These are phyloP conservation scores for Triplophysa dalaica DNA, from an alignment of 2,113 vertebrate species.

Conservation along the genomic window DNA sequence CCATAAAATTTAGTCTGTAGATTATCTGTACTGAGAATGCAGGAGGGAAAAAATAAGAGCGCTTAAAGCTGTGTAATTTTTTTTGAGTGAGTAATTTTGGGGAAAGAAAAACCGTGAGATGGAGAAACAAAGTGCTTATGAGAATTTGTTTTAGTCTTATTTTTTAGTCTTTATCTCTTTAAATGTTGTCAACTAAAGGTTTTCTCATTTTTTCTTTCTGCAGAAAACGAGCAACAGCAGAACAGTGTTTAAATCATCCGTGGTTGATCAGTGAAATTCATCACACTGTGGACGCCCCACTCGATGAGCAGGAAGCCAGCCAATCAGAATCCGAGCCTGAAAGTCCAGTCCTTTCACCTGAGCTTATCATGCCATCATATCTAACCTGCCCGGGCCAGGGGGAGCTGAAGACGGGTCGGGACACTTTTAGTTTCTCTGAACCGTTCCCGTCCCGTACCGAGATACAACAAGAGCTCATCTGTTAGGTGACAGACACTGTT, in stretches of 20 bases:
- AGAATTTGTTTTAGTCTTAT: not conserved
- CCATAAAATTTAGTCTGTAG: conserved; percentile 54
- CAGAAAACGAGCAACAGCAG: conserved; percentile 78
- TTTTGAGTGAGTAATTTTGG: conserved; percentile 56
- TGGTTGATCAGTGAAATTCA: conserved; percentile 68
- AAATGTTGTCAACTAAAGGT: not conserved
- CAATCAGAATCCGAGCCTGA: conserved; percentile 76
- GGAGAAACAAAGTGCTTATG: conserved; percentile 5
- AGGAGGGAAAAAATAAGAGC: conserved; percentile 26
- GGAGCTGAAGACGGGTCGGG: conserved; percentile 70
- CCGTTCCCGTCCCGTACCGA: conserved; percentile 68
- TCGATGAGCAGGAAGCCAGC: conserved; percentile 71
- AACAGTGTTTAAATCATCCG: conserved; percentile 76
- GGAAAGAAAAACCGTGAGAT: conserved; percentile 18
- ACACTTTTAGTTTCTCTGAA: conserved; percentile 72
- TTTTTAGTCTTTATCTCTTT: not conserved
- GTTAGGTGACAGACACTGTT: conserved; percentile 54
- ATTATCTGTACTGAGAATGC: conserved; percentile 52
- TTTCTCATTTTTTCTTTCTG: conserved; percentile 57
- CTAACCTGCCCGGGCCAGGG: conserved; percentile 67
- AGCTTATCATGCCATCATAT: conserved; percentile 70
- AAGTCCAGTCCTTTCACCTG: conserved; percentile 68
- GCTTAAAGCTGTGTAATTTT: conserved; percentile 61
- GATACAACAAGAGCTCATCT: conserved; percentile 78
- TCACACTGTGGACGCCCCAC: conserved; percentile 48